Base-by-base conservation (phyloP, 1,140 invertebrate species). In the Dinoponera quadriceps region DNA sequence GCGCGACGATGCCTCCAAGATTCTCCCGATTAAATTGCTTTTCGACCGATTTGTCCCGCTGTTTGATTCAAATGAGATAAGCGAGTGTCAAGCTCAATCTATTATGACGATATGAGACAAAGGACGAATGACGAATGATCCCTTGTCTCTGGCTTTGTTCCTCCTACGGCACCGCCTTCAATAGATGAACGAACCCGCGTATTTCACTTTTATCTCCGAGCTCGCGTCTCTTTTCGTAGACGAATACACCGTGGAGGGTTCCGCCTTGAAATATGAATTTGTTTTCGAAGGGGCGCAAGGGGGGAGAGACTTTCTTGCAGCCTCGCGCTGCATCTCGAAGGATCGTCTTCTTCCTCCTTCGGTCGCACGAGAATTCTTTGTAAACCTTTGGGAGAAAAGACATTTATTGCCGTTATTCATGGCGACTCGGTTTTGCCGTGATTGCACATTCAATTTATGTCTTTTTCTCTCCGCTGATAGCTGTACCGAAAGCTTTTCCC, bases 181-280 rank as follows among this genome's bases (percentile, higher is more conserved):
- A 85, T 85, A 81, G 77, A 11, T 9, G 38, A 44, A 44, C 73
- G 65, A 71, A 73, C 83, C 72, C 77, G 85, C 89, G 87, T 91
- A 92, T 92, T 91, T 91, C 89, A 91, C 89, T 92, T 91, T 92
- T 92, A 92, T 91, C 90, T 91, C 89, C 89, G 62, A 55, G 62
- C 71, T 63, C 84, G 84, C 66, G 85, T 85, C 83, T 90, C 83
- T 88, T 66, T 78, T 49, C 59, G 69, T 60, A 68, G 83, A 85
- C 80, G 69, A 86, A 63, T 73, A 69, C 75, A 83, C 77, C 89
- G 73, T 60, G 49, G 74, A 60, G 75, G 74, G 80, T 88, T 84
- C 73, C 55, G 69, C 68, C 82, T 88, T 92, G 90, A 91, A 92
- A 92, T 92, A 91, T 92, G 90, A 91, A 92, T 91, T 92, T 92